phyloP scores from a whole-genome alignment of 2,797 vertebrate species.

The Chanos chanos region DNA sequence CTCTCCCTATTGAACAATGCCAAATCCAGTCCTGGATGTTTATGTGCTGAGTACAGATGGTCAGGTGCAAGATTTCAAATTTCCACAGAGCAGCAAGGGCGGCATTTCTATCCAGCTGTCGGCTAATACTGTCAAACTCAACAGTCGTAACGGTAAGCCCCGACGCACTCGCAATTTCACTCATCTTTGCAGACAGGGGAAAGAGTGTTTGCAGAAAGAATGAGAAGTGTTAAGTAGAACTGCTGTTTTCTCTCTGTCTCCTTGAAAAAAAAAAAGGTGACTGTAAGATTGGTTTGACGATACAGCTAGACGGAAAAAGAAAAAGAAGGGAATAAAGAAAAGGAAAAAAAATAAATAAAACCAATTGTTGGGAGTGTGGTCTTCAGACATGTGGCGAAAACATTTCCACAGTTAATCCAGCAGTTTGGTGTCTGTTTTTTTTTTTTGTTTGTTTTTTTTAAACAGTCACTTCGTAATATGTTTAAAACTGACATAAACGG shows the following conservation, averaged over 20 bases:
- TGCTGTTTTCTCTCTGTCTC: conserved; percentile 27
- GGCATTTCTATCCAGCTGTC: conserved; percentile 95
- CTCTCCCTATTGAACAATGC: conserved; percentile 5
- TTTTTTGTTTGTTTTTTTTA: too few species aligned
- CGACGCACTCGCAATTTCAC: background rate
- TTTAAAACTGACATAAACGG: too few species aligned
- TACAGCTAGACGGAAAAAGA: conserved; percentile 10
- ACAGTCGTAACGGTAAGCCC: conserved; percentile 92
- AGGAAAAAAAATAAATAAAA: too few species aligned
- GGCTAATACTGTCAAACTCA: conserved; percentile 95
- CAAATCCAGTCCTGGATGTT: conserved; percentile 85
- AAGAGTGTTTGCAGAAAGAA: conserved; percentile 16
- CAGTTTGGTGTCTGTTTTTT: too few species aligned
- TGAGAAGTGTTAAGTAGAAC: conserved; percentile 33
- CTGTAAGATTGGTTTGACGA: conserved; percentile 19
- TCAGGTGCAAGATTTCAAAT: conserved; percentile 96
- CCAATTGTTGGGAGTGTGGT: too few species aligned
- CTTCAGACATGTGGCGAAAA: too few species aligned
- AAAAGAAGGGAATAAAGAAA: too few species aligned
- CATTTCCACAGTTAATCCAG: too few species aligned
- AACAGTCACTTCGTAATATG: too few species aligned
- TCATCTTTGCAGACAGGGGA: background rate
- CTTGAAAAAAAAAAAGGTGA: conserved; percentile 45
- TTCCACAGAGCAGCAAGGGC: conserved; percentile 89
- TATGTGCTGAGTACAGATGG: conserved; percentile 96